A percentile compares a stretch with the other conserved stretches of the same genome.
Conservation (phyloP, 35 echinoderm and acorn worm species). For the Hemicentrotus pulcherrimus region DNA sequence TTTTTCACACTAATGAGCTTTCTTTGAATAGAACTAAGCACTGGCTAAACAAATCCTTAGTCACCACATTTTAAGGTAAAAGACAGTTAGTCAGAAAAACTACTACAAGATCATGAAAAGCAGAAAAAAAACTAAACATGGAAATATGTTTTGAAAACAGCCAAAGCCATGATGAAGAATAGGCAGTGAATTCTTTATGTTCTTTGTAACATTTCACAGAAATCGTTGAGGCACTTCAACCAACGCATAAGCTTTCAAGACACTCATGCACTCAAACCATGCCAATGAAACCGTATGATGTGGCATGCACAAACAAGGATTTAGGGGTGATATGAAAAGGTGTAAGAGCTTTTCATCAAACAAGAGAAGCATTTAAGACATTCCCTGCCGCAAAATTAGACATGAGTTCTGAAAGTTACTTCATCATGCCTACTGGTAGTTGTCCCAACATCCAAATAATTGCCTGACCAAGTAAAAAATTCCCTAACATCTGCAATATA, state of each 20-base stretch:
- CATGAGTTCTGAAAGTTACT: not conserved
- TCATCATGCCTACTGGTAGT: not conserved
- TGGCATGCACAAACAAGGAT: not conserved
- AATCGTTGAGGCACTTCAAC: not conserved
- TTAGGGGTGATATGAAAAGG: not conserved
- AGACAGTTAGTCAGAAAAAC: not conserved
- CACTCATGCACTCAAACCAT: not conserved
- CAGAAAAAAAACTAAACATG: not conserved
- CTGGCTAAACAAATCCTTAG: not conserved
- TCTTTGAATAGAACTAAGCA: not conserved
- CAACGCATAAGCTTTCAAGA: not conserved
- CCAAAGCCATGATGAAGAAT: not conserved
- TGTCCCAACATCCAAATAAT: not conserved
- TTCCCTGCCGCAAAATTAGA: not conserved
- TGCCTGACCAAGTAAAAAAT: not conserved
- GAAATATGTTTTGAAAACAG: not conserved
- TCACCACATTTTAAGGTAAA: not conserved
- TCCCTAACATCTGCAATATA: not conserved
- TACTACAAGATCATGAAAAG: not conserved
- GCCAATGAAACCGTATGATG: not conserved
- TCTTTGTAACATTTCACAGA: not conserved
- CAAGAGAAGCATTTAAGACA: not conserved
- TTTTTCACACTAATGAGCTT: not conserved
- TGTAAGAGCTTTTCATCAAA: not conserved
- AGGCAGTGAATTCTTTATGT: not conserved